Evolutionary conservation across 2,113 vertebrate genomes (phyloP).

Genomic region (Pterophyllum scalare): DNA sequence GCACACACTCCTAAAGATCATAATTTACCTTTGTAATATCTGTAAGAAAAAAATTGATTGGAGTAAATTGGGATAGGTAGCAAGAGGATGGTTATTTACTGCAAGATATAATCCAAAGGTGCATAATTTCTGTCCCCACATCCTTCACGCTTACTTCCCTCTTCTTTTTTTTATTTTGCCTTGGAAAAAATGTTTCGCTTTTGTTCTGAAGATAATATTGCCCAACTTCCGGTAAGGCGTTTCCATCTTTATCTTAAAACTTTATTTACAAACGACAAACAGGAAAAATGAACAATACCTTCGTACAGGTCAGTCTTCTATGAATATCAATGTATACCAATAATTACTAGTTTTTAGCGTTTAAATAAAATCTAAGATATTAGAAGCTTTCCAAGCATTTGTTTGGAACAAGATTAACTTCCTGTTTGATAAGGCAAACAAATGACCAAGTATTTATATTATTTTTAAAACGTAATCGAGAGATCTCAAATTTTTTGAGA

Average conservation of each 20-base stretch:
- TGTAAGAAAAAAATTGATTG: background rate
- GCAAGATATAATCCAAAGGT: too few species aligned
- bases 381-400: background rate
- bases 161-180: background rate
- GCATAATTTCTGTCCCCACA: too few species aligned
- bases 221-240: accelerated
- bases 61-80: background rate
- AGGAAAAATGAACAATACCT: too few species aligned
- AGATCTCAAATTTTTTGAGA: background rate
- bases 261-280: background rate
- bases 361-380: too few species aligned
- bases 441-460: background rate
- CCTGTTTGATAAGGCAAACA: constrained; percentile 25
- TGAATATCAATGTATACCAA: too few species aligned
- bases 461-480: background rate
- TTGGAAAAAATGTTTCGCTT: accelerated
- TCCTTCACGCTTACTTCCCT: too few species aligned
- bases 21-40: too few species aligned
- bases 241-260: background rate
- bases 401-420: background rate
- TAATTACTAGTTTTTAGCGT: too few species aligned
- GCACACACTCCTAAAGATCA: background rate
- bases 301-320: too few species aligned
- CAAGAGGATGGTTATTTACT: too few species aligned
- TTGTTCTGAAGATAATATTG: constrained; percentile 26